Evolutionary conservation across 2,888 invertebrate species (phyloP).

Genomic region (Flexamia atlantica): DNA sequence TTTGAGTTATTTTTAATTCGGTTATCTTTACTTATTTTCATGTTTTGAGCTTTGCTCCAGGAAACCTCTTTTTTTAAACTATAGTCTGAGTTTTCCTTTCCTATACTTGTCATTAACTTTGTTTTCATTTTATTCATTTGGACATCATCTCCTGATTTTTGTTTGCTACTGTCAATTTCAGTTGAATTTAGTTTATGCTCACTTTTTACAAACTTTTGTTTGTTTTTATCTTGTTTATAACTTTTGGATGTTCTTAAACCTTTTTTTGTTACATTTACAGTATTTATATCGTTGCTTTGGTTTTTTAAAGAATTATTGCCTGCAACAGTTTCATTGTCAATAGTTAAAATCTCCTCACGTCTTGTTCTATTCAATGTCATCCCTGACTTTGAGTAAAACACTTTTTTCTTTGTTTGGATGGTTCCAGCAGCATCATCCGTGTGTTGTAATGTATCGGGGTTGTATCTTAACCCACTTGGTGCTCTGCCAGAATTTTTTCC

Average conservation of each 20-base stretch:
- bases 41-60: neutral
- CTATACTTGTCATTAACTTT: neutral
- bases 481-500: too few relatives aligned
- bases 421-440: too few relatives aligned
- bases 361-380: too few relatives aligned
- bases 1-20: neutral
- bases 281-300: too few relatives aligned
- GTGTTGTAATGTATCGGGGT: too few relatives aligned
- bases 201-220: neutral
- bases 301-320: too few relatives aligned
- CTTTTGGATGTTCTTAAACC: neutral
- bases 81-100: neutral
- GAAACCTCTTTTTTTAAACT: neutral
- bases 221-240: neutral
- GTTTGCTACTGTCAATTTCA: neutral
- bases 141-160: neutral
- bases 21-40: neutral
- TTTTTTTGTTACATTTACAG: too few relatives aligned
- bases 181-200: neutral
- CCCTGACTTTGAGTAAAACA: too few relatives aligned
- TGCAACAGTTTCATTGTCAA: too few relatives aligned
- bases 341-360: too few relatives aligned
- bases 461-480: too few relatives aligned
- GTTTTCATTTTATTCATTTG: neutral
- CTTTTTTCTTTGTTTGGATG: too few relatives aligned